Evolutionary conservation across 2,888 invertebrate genomes (phyloP).

Genomic region (Cantharis rustica): DNA sequence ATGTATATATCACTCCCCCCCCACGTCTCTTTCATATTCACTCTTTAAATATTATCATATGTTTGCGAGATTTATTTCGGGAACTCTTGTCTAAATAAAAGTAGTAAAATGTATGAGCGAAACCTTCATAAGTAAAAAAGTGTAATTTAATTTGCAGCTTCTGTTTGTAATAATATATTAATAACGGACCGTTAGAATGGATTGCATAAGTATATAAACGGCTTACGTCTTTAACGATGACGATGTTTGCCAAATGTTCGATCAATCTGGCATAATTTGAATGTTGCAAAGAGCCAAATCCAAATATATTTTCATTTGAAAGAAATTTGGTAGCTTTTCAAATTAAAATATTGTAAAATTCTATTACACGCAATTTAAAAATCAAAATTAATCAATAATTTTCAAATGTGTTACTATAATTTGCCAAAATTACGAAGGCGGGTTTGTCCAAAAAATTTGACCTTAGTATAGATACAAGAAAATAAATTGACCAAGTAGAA

Average conservation of each 20-base stretch:
- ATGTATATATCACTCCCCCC: no score
- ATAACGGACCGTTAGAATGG: not conserved
- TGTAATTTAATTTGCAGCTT: not conserved
- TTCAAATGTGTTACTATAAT: not conserved
- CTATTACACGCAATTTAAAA: slow-evolving; percentile 5
- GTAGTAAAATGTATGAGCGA: not conserved
- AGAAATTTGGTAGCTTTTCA: no score
- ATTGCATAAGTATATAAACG: not conserved
- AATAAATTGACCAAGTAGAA: slow-evolving; percentile 8
- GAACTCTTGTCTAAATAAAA: not conserved
- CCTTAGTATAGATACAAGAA: slow-evolving; percentile 13
- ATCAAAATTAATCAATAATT: slow-evolving; percentile 15
- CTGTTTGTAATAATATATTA: not conserved
- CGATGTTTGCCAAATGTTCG: not conserved
- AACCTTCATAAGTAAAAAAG: not conserved
- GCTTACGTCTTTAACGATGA: not conserved
- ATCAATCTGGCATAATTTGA: not conserved
- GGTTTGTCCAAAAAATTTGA: slow-evolving; percentile 25
- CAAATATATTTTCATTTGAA: not conserved
- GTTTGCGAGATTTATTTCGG: not conserved
- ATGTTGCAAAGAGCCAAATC: not conserved
- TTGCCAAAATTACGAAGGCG: slow-evolving; percentile 15
- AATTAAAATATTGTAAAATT: no score
- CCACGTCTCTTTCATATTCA: no score
- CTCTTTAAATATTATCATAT: no score